Evolutionary conservation across 2,888 invertebrate genomes (phyloP).

Genomic region (Dynastes tityus): DNA sequence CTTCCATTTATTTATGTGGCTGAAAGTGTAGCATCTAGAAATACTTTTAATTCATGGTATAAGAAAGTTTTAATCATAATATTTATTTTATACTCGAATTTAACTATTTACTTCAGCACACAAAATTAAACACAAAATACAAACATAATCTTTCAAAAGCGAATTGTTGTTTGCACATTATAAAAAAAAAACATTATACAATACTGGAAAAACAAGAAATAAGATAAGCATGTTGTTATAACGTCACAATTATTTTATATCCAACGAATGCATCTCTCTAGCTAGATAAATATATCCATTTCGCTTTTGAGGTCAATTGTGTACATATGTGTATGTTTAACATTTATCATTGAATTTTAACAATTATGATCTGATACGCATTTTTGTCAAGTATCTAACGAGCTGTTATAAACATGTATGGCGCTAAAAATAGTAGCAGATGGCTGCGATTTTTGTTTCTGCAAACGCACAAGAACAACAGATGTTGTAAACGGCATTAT

Average conservation of each 20-base stretch:
- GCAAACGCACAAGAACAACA: slow-evolving; percentile 44
- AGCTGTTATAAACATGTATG: slow-evolving; percentile 49
- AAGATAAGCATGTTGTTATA: slow-evolving; percentile 29
- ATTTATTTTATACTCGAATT: too few species aligned
- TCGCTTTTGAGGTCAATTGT: slow-evolving; percentile 34
- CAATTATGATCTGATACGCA: slow-evolving; percentile 11
- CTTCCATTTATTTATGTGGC: too few species aligned
- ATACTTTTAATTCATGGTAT: too few species aligned
- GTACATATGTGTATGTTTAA: slow-evolving; percentile 9
- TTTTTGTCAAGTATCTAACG: not conserved
- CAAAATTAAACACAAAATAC: too few species aligned
- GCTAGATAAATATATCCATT: slow-evolving; percentile 26
- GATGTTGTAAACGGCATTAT: slow-evolving; percentile 56
- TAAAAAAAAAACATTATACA: not conserved
- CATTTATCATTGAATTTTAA: slow-evolving; percentile 20
- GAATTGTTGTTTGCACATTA: too few species aligned
- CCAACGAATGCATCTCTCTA: not conserved
- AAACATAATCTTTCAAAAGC: too few species aligned
- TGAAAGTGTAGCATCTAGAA: too few species aligned
- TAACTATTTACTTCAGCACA: too few species aligned
- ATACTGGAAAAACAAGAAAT: slow-evolving; percentile 2
- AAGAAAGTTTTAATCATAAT: too few species aligned
- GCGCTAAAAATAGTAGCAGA: slow-evolving; percentile 46
- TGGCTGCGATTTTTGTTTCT: slow-evolving; percentile 23
- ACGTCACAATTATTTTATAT: slow-evolving; percentile 28